phyloP scores from a whole-genome alignment of 2,888 invertebrate species.

The Tipula confusa region DNA sequence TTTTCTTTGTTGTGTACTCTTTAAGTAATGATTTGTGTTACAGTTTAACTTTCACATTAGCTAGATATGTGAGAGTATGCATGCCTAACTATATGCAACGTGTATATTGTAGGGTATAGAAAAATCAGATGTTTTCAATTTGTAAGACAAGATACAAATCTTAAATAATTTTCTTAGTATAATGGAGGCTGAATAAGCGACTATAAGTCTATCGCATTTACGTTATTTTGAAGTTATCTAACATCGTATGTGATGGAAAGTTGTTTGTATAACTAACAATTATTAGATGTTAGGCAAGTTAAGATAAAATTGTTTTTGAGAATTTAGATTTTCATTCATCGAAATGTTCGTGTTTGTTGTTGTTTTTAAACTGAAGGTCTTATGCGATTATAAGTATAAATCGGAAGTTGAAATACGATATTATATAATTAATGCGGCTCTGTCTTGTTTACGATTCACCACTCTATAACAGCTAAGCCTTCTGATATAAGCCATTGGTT shows the following conservation, averaged over 20 bases:
- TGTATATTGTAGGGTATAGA: neutral
- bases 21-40: neutral
- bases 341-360: neutral
- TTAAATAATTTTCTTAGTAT: neutral
- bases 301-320: neutral
- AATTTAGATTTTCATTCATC: neutral
- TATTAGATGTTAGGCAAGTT: neutral
- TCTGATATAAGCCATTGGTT: too few relatives aligned
- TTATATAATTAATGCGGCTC: too few relatives aligned
- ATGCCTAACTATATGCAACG: neutral
- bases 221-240: neutral
- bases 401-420: too few relatives aligned
- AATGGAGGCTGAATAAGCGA: neutral
- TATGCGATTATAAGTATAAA: neutral
- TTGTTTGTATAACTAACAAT: neutral
- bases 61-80: neutral
- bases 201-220: neutral
- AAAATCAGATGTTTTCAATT: neutral
- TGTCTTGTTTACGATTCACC: too few relatives aligned
- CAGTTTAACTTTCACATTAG: neutral
- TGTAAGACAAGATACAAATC: slow-evolving; percentile 25
- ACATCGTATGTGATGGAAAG: neutral
- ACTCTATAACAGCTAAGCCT: too few relatives aligned
- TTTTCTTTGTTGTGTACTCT: slow-evolving; percentile 3
- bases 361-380: neutral